Evolutionary conservation across 2,888 invertebrate genomes (phyloP).

Genomic region (Eristalinus sepulchralis): DNA sequence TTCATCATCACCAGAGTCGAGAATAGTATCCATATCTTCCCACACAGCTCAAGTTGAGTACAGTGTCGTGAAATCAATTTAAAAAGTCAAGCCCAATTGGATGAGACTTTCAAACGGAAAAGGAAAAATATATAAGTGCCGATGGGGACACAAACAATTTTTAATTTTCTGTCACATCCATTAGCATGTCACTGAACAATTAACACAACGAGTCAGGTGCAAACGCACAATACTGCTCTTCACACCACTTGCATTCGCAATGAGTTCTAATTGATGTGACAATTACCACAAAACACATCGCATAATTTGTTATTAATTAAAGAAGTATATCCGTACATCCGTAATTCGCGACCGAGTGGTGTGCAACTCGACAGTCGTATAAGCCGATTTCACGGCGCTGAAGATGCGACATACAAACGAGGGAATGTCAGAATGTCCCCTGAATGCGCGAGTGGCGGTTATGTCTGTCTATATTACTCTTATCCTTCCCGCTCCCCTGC

Average conservation of each 20-base stretch:
- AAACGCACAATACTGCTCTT: not conserved
- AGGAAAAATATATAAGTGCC: too few relatives aligned
- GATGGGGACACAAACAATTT: too few relatives aligned
- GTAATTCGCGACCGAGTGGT: not conserved
- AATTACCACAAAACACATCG: slow-evolving; percentile 56
- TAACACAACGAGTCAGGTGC: not conserved
- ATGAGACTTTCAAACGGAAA: too few relatives aligned
- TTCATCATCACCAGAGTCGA: too few relatives aligned
- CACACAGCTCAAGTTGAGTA: too few relatives aligned
- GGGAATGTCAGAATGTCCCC: not conserved
- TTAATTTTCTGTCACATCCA: too few relatives aligned
- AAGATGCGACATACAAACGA: not conserved
- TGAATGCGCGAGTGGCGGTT: not conserved
- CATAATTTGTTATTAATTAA: slow-evolving; percentile 71
- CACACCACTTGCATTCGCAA: not conserved
- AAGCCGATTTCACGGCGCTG: slow-evolving; percentile 48
- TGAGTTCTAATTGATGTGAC: slow-evolving; percentile 58
- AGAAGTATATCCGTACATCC: slow-evolving; percentile 24
- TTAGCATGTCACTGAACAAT: not conserved
- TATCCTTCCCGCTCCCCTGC: slow-evolving; percentile 17
- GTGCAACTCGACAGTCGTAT: slow-evolving; percentile 15
- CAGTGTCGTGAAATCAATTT: too few relatives aligned
- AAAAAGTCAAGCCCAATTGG: too few relatives aligned
- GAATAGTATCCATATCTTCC: too few relatives aligned
- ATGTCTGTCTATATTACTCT: slow-evolving; percentile 5